Percentiles rank a stretch among this genome's conserved stretches.
Evolutionary conservation across 2,888 invertebrate genomes (phyloP).

Genomic region (Hydroisotoma schaefferi): DNA sequence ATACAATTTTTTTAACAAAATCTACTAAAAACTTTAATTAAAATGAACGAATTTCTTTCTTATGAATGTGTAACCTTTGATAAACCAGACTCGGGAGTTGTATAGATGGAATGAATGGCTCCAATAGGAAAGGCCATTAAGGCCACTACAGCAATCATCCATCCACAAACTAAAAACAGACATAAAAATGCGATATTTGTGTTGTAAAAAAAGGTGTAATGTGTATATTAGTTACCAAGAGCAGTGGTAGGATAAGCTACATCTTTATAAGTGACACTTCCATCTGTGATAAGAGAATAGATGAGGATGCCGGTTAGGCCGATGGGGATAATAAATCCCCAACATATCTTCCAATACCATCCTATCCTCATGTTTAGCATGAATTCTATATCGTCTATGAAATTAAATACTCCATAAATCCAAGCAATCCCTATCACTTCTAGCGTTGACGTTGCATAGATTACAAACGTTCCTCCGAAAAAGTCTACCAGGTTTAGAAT

Average conservation of each 20-base stretch:
- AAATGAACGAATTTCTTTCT: background rate
- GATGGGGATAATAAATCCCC: conserved; percentile 69
- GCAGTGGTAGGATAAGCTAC: conserved; percentile 21
- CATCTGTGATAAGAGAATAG: conserved; percentile 57
- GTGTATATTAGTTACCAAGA: conserved; percentile 9
- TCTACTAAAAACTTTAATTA: background rate
- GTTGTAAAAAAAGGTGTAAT: background rate
- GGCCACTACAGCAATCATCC: conserved; percentile 51
- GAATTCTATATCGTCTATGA: conserved; percentile 71
- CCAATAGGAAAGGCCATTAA: conserved; percentile 55
- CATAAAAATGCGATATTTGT: background rate
- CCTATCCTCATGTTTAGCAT: conserved; percentile 69
- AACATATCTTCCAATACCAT: conserved; percentile 74
- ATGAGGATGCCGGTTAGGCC: conserved; percentile 67
- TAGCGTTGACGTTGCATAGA: conserved; percentile 59
- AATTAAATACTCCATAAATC: conserved; percentile 60
- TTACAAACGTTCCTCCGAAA: conserved; percentile 61
- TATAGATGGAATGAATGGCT: conserved; percentile 51
- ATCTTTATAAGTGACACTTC: conserved; percentile 10
- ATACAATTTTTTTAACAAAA: background rate
- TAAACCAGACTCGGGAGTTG: conserved; percentile 30
- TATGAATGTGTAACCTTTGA: conserved; percentile 1
- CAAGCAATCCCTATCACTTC: conserved; percentile 60
- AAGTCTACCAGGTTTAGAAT: conserved; percentile 61
- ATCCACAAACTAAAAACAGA: conserved; percentile 25